These are phyloP conservation scores for Perccottus glenii DNA, from an alignment of 2,113 vertebrate genomes.

Conservation along the genomic window DNA sequence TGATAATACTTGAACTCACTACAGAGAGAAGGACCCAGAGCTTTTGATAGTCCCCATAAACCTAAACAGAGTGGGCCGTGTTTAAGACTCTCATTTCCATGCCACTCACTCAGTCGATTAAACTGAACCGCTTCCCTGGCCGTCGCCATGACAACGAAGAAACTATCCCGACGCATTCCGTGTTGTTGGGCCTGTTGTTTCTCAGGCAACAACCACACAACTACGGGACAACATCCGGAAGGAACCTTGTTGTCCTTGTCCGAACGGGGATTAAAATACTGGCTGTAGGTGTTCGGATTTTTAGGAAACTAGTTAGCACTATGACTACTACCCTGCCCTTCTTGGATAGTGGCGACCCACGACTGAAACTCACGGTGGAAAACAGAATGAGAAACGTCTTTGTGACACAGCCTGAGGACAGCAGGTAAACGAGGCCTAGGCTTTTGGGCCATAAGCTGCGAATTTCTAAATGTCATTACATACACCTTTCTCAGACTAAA, in stretches of 20 bases:
- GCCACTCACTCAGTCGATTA: constrained; percentile 19
- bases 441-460: not conserved
- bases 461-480: not conserved
- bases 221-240: constrained; percentile 56
- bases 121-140: constrained; percentile 39
- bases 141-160: constrained; percentile 66
- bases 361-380: constrained; percentile 67
- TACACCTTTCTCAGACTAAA: not conserved
- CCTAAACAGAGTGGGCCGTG: constrained; percentile 12
- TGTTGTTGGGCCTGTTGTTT: constrained; percentile 40
- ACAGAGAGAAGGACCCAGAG: not conserved
- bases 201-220: constrained; percentile 69
- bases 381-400: constrained; percentile 75
- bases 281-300: constrained; percentile 9
- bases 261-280: constrained; percentile 28
- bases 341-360: constrained; percentile 54
- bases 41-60: not conserved
- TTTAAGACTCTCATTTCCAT: constrained; percentile 11
- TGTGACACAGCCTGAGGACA: constrained; percentile 76
- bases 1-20: not conserved
- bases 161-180: constrained; percentile 57
- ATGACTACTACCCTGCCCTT: constrained; percentile 38
- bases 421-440: constrained; percentile 59
- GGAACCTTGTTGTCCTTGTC: constrained; percentile 15
- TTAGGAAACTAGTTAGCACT: constrained; percentile 49